Base-by-base conservation (phyloP, 2,888 invertebrate species). In the Theretra japonica region DNA sequence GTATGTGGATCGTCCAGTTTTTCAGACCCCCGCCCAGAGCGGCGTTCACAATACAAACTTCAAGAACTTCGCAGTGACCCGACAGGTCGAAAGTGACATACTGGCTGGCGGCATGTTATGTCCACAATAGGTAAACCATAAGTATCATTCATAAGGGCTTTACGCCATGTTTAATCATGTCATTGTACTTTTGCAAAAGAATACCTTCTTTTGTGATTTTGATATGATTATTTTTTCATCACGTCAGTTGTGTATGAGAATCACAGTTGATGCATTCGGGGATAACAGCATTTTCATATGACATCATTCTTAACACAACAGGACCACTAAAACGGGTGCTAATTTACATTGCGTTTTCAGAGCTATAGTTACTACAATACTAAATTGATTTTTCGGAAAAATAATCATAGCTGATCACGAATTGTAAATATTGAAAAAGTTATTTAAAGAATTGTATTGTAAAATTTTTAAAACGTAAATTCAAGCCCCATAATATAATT, bases 1-100 rank as follows among this genome's bases (percentile, higher is more conserved):
- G 94, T 93, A 89, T 93, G 93, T 94, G 94, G 94, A 94, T 94
- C 94, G 94, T 94, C 94, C 93, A 94, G 94, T 94, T 94, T 94
- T 94, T 94, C 94, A 94, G 94, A 94, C 86, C 91, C 86, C 89
- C 93, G 94, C 94, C 94, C 89, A 90, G 89, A 83, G 93, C 93
- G 94, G 94, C 91, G 90, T 90, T 89, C 88, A 85, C 89, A 90
- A 89, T 84, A 86, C 89, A 90, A 89, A 85, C 91, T 83, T 88
- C 89, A 89, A 92, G 89, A 86, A 82, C 88, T 86, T 81, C 83
- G 89, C 90, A 83, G 93, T 88, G 88, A 90, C 88, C 88, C 87
- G 89, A 89, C 91, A 88, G 90, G 91, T 92, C 90, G 83, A 90
- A 90, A 86, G 86, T 89, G 93, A 90, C 89, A 90, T 90, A 87